Evolutionary conservation across 2,888 invertebrate species (phyloP).

Genomic region (Zhuqinia jingwanae): DNA sequence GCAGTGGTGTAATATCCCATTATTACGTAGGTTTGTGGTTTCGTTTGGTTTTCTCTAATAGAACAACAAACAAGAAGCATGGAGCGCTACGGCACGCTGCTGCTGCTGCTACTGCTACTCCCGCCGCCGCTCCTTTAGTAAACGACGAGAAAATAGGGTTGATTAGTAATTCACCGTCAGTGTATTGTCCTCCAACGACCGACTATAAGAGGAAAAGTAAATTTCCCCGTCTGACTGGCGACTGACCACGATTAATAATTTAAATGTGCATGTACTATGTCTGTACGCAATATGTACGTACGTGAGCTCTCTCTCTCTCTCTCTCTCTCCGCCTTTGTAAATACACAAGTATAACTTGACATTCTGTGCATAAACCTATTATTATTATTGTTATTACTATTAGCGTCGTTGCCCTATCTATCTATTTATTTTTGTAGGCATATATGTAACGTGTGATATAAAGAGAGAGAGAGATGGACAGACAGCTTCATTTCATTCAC

Average conservation of each 20-base stretch:
- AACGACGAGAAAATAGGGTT: constrained; percentile 35
- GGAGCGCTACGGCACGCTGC: no score
- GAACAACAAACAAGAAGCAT: constrained; percentile 19
- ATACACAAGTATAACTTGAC: no score
- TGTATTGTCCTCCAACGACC: constrained; percentile 56
- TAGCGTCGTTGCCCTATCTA: background rate
- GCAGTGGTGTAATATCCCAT: background rate
- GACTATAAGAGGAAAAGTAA: constrained; percentile 47
- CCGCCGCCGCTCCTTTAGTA: background rate
- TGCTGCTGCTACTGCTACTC: no score
- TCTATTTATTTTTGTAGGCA: no score
- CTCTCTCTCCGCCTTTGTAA: no score
- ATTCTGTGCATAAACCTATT: no score
- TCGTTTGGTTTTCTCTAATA: constrained; percentile 22
- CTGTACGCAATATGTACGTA: constrained; percentile 5
- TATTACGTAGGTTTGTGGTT: constrained; percentile 29
- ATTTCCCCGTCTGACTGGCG: constrained; percentile 66
- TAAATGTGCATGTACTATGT: constrained; percentile 56
- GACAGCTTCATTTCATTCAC: constrained; percentile 54
- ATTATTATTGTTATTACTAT: no score
- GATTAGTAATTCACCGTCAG: constrained; percentile 62
- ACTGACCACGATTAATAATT: constrained; percentile 67
- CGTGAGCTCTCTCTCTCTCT: background rate
- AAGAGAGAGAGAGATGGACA: background rate
- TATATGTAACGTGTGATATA: background rate